Base-by-base conservation (phyloP, 1,140 invertebrate genomes). In the Pseudomyrmex cubaensis region DNA sequence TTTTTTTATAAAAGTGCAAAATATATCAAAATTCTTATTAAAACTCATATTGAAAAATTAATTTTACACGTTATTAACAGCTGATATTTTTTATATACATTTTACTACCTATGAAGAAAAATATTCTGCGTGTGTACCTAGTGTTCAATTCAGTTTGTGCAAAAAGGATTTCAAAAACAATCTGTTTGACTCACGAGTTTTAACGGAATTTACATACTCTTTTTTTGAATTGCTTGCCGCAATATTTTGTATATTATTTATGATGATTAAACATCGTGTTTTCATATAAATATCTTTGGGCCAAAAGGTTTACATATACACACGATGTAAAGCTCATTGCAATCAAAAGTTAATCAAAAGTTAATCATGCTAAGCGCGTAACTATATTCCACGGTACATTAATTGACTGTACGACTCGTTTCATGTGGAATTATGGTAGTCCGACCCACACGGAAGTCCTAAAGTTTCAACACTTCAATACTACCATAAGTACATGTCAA, bases 161-260 rank as follows among this genome's bases (percentile, higher is more conserved):
- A 66, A 57, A 82, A 52, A 22, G 57, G 9, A 77, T 77, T 76
- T 63, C 35, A 54, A 15, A 46, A 44, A 12, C 35, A 48, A 25
- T 70, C 12, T 48, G 25, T 85, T 83, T 48, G 48, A 15, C 13
- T 66, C 46, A 72, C 70, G 52, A 82, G 82, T 69, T 82, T 85
- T 44, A 66, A 8, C 7, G 70, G 52, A 54, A 82, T 75, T 82
- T 56, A 84, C 22, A 13, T 25, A 67, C 35, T 35, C 0, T 35
- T 35, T 1, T 7, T 2, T 7, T 35, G 10, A 50, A 56, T 56
- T 66, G 15, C 48, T 17, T 56, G 50, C 25, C 63, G 35, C 7
- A 35, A 70, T 56, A 69, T 85, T 25, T 35, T 22, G 35, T 8
- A 1, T 22, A 22, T 50, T 86, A 69, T 86, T 86, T 80, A 73